A percentile compares a stretch with the other conserved stretches of the same genome.
Conservation (phyloP, 2,113 vertebrate species). For the Bambusicola thoracicus region DNA sequence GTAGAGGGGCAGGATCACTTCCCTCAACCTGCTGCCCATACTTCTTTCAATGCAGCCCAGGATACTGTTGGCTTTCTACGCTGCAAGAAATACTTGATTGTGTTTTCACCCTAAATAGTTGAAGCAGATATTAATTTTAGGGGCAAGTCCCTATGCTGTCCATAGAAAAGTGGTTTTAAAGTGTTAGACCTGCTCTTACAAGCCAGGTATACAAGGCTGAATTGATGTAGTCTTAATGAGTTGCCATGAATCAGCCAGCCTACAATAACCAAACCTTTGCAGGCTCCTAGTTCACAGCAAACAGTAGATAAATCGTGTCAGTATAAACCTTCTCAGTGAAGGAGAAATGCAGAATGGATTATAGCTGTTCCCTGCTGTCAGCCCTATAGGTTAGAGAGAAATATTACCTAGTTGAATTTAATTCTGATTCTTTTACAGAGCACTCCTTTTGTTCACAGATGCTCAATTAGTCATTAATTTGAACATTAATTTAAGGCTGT, state of each 20-base stretch:
- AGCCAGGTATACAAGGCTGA: not conserved
- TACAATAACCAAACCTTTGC: not conserved
- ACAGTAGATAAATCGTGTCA: conserved; percentile 15
- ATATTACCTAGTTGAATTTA: not conserved
- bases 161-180: not conserved
- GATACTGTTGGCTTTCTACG: too few species aligned
- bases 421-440: not conserved
- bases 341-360: conserved; percentile 3
- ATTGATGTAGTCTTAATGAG: not conserved
- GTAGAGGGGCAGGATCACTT: too few species aligned
- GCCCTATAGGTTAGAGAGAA: not conserved
- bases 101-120: not conserved
- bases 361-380: not conserved
- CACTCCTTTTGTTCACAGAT: not conserved
- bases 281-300: not conserved
- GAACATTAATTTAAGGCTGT: not conserved
- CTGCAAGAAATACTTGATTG: too few species aligned
- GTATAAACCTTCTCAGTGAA: not conserved
- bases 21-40: too few species aligned
- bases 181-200: not conserved
- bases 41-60: too few species aligned
- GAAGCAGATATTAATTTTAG: not conserved
- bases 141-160: not conserved
- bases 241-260: not conserved
- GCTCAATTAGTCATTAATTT: not conserved